Conservation (phyloP, 2,113 vertebrate genomes). For the Otocyon megalotis region DNA sequence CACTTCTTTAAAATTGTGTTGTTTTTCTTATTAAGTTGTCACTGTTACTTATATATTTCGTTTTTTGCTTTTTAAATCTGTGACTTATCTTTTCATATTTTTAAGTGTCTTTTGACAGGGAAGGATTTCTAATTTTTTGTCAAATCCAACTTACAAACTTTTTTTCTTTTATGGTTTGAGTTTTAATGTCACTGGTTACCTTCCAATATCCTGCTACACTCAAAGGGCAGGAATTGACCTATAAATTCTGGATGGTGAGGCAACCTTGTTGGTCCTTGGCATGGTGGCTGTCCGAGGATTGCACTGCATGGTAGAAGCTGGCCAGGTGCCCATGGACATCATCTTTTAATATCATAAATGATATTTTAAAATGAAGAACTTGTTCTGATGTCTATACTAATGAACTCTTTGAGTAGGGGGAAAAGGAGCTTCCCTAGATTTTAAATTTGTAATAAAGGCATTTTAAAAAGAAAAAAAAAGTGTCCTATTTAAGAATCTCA, state of each 20-base stretch:
- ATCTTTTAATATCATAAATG: background rate
- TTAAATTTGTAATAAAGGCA: background rate
- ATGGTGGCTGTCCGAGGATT: background rate
- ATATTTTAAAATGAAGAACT: background rate
- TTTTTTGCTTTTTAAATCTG: background rate
- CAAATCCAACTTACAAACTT: background rate
- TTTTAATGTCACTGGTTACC: no score
- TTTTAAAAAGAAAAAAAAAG: no score
- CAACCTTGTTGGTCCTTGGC: background rate
- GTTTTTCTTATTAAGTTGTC: background rate
- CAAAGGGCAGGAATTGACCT: no score
- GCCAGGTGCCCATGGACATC: rapidly evolving
- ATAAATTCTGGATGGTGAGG: background rate
- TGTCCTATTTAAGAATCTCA: background rate
- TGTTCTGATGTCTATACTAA: background rate
- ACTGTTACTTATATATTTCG: background rate
- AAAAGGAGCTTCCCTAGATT: background rate
- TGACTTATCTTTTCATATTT: slow-evolving; percentile 17
- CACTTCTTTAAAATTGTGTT: slow-evolving; percentile 9
- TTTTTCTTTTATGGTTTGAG: background rate
- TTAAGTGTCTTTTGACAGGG: background rate
- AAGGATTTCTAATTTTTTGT: background rate
- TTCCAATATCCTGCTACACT: no score
- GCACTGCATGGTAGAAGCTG: background rate
- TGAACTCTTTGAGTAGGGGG: background rate